Conservation (phyloP, 2,113 vertebrate genomes). For the Tautogolabrus adspersus region DNA sequence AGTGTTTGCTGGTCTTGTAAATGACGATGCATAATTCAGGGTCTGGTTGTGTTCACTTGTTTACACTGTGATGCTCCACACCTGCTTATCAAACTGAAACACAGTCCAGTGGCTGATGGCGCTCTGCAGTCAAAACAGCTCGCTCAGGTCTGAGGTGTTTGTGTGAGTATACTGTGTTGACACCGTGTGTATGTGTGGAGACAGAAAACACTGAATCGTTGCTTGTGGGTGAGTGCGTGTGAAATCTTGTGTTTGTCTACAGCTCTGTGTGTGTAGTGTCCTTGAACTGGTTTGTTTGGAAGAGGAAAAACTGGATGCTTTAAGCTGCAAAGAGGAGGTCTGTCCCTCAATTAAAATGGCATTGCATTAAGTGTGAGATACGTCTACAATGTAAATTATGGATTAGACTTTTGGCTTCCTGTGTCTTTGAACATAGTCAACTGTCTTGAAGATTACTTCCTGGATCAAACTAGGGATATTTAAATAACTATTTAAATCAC, state of each 20-base stretch:
- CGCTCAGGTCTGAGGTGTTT: conserved; percentile 26
- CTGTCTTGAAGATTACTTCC: neutral
- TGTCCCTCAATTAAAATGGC: conserved; percentile 7
- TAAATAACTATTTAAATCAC: too few species aligned
- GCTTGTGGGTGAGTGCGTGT: conserved; percentile 24
- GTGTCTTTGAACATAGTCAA: neutral
- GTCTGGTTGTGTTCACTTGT: conserved; percentile 18
- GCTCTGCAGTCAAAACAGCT: conserved; percentile 57
- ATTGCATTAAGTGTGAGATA: neutral
- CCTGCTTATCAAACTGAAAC: conserved; percentile 50
- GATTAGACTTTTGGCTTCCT: neutral
- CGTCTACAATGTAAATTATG: neutral
- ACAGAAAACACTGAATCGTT: conserved; percentile 29
- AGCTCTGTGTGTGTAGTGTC: conserved; percentile 20
- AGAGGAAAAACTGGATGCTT: conserved; percentile 11
- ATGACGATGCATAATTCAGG: neutral
- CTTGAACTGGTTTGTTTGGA: conserved; percentile 45
- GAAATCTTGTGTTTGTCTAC: conserved; percentile 30
- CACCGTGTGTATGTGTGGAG: neutral
- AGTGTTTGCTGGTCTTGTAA: conserved; percentile 8
- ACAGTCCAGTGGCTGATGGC: conserved; percentile 41
- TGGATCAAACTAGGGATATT: neutral
- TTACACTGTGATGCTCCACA: conserved; percentile 28
- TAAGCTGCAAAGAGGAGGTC: conserved; percentile 20
- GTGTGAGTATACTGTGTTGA: conserved; percentile 1